Percentiles rank a stretch among this genome's conserved stretches.
Evolutionary conservation across 1,140 invertebrate species (phyloP).

Genomic region (Bilobella aurantiaca): DNA sequence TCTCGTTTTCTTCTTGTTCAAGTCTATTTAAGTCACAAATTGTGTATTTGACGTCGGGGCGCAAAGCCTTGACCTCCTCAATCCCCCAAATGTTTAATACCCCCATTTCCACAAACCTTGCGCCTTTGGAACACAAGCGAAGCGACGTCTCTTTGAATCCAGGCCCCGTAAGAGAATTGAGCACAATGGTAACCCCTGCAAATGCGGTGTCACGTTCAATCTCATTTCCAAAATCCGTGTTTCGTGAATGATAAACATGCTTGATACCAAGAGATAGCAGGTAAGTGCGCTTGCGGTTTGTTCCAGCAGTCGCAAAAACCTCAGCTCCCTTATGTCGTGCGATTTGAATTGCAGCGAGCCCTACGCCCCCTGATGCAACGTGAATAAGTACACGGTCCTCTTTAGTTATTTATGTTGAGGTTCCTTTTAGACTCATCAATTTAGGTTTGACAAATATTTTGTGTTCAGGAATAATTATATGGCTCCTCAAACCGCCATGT

Average conservation of each 20-base stretch:
- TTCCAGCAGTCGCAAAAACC: constrained; percentile 45
- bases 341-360: constrained; percentile 61
- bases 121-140: constrained; percentile 39
- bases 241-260: constrained; percentile 43
- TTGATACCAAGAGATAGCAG: constrained; percentile 14
- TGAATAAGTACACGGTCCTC: constrained; percentile 62
- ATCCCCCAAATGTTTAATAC: constrained; percentile 12
- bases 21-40: constrained; percentile 12
- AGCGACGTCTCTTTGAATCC: constrained; percentile 49
- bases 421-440: constrained; percentile 61
- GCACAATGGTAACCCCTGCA: constrained; percentile 54
- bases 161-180: constrained; percentile 50
- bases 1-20: neutral
- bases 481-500: constrained; percentile 3
- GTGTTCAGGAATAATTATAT: neutral
- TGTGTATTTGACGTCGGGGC: constrained; percentile 9
- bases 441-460: constrained; percentile 2
- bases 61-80: neutral
- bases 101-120: constrained; percentile 12
- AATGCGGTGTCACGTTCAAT: constrained; percentile 48
- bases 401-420: constrained; percentile 56
- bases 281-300: constrained; percentile 38
- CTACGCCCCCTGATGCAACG: constrained; percentile 59
- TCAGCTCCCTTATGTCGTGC: constrained; percentile 43
- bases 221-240: constrained; percentile 51